These are phyloP conservation scores for Leptarthrus brevirostris DNA, from an alignment of 2,888 invertebrate species.

Conservation along the genomic window DNA sequence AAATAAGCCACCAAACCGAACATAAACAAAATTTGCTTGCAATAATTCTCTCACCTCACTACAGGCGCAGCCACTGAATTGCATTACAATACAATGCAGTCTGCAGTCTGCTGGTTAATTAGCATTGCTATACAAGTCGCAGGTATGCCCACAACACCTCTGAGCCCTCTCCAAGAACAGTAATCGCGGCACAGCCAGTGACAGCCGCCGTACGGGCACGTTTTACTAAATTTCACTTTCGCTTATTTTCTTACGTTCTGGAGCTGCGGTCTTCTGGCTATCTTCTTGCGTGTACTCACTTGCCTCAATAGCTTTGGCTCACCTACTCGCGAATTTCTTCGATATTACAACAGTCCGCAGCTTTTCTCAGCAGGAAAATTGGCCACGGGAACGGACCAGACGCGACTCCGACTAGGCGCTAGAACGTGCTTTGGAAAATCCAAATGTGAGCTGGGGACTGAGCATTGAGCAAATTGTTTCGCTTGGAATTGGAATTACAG, in stretches of 20 bases:
- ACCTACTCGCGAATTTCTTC: no score
- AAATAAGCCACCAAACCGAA: conserved; percentile 8
- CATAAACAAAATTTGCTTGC: conserved; percentile 28
- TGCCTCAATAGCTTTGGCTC: no score
- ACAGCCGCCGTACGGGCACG: background rate
- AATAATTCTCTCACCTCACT: conserved; percentile 7
- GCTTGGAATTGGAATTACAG: no score
- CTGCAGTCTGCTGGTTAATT: conserved; percentile 2
- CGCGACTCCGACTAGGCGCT: no score
- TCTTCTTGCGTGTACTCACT: background rate
- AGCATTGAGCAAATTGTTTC: no score
- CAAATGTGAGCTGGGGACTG: no score
- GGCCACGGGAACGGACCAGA: no score
- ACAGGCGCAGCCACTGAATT: background rate
- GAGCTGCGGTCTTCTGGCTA: background rate
- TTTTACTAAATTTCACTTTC: conserved; percentile 29
- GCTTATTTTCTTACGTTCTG: conserved; percentile 10
- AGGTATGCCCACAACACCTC: background rate
- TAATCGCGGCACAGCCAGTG: background rate
- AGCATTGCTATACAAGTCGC: no score
- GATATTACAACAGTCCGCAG: no score
- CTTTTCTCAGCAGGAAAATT: no score
- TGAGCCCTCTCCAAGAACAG: conserved; percentile 8
- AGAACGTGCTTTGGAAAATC: no score
- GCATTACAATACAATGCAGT: background rate